Base-by-base conservation (phyloP, 2,113 vertebrate species). In the Craseonycteris thonglongyai region DNA sequence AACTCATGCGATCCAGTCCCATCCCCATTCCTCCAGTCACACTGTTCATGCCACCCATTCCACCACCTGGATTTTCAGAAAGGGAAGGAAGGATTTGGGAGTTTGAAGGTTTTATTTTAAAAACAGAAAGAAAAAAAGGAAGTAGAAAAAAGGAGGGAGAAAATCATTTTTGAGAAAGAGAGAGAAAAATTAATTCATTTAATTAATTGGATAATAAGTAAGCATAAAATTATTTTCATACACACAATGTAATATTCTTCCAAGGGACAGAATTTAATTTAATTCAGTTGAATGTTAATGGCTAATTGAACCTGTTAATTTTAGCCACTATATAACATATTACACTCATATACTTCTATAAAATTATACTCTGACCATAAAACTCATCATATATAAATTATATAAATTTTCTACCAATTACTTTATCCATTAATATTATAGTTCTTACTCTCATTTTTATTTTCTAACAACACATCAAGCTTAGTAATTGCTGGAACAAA, bases 1-100 rank as follows among this genome's bases (percentile, higher is more conserved):
- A 98, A 86, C 98, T 99, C 99, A 99, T 99, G 8, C 99, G 98
- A 94, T 99, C 99, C 98, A 99, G 98, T 22, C 98, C 98, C 97
- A 99, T 98, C 1, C 98, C 98, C 98, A 99, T 98, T 87, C 98
- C 98, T 97, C 98, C 98, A 86, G 98, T 97, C 99, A 99, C 99
- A 14, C 97, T 99, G 84, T 99, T 99, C 98, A 99, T 99, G 80
- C 99, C 99, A 90, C 99, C 98, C 97, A 98, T 98, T 95, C 98
- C 98, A 96, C 97, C 98, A 91, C 98, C 98, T 98, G 79, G 28
- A 92, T 26, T 71, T 90, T 88, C 63, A 93, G 59, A 56, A 93
- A 79, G 33, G 85, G 84, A 30, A 22, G 16, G 56, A 51, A 49
- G 54, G 74, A 49, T 75, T 86, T 81, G 71, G 82, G 82, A 82